Evolutionary conservation across 2,113 vertebrate genomes (phyloP), one percentile per base, ranked within the genome.

Genomic region (Oncorhynchus tshawytscha): DNA sequence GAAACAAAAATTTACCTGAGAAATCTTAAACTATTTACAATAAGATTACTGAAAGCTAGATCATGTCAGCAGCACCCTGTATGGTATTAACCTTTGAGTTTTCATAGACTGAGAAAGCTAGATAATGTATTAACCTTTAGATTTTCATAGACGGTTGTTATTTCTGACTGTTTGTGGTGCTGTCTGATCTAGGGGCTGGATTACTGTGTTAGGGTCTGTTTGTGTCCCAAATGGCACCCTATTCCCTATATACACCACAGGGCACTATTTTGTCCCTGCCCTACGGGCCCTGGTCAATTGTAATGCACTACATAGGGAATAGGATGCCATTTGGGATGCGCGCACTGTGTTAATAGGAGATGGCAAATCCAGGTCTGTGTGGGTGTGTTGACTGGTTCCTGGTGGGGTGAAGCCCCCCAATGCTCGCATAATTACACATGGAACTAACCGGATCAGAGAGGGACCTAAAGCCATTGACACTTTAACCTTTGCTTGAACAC

Each of bases 401-500:
- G 12, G 7, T 25, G 18, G 27, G 67, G 29, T 76, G 3, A 70
- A 70, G 29, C 8, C 75, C 9, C 13, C 3, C 22, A 31, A 24
- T 67, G 65, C 48, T 22, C 9, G 15, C 18, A 72, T 20, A 49
- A 70, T 48, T 48, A 70, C 67, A 68, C 31, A 34, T 39, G 15
- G 16, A 29, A 18, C 51, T 54, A 48, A 70, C 34, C 9, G 39
- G 68, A 70, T 70, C 7, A 49, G 16, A n/a, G 67, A 48, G 45
- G 34, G 20, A 70, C 9, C 9, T 20, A 48, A 45, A 49, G 8
- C 6, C 22, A 11, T 31, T 39, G 67, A 45, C 31, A 68, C 15
- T 68, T 39, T 20, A 71, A 54, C 70, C 70, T 54, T 71, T 27
- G 48, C 15, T 71, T 71, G 22, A 51, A 71, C 70, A 71, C 48